Base-by-base conservation (phyloP, 2,888 invertebrate species). In the Galerucella nymphaeae region DNA sequence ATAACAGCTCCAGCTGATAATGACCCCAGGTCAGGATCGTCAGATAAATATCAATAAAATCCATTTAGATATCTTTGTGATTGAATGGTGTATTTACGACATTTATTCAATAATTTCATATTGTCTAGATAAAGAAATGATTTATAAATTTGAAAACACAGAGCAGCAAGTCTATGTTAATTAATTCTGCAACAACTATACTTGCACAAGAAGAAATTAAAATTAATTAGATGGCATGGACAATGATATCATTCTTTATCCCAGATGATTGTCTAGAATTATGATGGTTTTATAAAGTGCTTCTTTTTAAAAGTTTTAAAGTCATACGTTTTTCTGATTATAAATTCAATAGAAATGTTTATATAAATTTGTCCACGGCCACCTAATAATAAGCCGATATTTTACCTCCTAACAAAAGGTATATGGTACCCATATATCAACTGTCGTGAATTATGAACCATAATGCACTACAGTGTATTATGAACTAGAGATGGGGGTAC, bases 191-290 rank as follows among this genome's bases (percentile, higher is more conserved):
- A 48, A 48, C n/a, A 48, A 48, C 14, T 48, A 48, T 48, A 48
- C n/a, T 48, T 48, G 48, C 48, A 48, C 48, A 48, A 48, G 48
- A 48, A 48, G n/a, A n/a, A 48, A 48, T 48, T 48, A 48, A 14
- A 48, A n/a, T 14, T 48, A 48, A 48, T 48, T 14, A 48, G 48
- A 14, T 48, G 48, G 48, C 48, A 48, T 38, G 30, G 48, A n/a
- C 48, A 48, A 48, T 48, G 48, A 48, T 48, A 48, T 48, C 48
- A 48, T 8, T 48, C 48, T 14, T 48, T 6, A 48, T 6, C n/a
- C 14, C 48, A 48, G 14, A 14, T n/a, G 48, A 5, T 8, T 48
- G 48, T 48, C 48, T 48, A 13, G n/a, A n/a, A 48, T n/a, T 48
- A 48, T 48, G 48, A 48, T 14, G 48, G n/a, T n/a, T n/a, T n/a